Evolutionary conservation across 2,888 invertebrate species (phyloP), one percentile per base, ranked within the genome.

Genomic region (Ectemnius continuus): DNA sequence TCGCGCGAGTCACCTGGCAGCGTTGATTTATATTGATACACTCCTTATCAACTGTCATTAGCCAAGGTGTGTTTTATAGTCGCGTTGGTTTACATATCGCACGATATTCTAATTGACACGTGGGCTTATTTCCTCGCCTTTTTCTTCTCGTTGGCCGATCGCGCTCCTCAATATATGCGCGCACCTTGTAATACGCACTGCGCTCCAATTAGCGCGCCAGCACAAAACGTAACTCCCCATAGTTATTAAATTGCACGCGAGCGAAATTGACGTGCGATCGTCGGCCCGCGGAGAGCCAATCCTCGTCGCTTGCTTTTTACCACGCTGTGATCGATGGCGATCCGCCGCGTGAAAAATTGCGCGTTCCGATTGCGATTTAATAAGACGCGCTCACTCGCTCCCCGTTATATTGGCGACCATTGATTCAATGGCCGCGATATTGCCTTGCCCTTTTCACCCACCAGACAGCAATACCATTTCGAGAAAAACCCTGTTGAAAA

Each of bases 91-190:
- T 20, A 57, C 57, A 20, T 23, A 18, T 57, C 4, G 57, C 57
- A 13, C 57, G 57, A 57, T 57, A 57, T 57, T 57, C 57, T 57
- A 57, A 57, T 57, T 18, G 13, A n/a, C 57, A 23, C 57, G 57
- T 57, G 57, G 57, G 57, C 8, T 13, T 57, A 13, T 11, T 18
- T 13, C 20, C 20, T 4, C 1, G 11, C 20, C 13, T 13, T 20
- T 18, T 20, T 18, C 13, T 57, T 11, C 18, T 57, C 23, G 4
- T 57, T 57, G 4, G 4, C 36, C 8, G 36, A 36, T 36, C 36
- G 11, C 8, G 6, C 6, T 8, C 0, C 4, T 1, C 23, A 23
- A 36, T 36, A 8, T 36, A 36, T 11, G 11, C 8, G 36, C 36
- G 36, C 11, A 36, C 5, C 8, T 36, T 11, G 36, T 36, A 36